These are phyloP conservation scores for Melanotaenia nigrans DNA, from an alignment of 2,797 vertebrate species.

Conservation along the genomic window DNA sequence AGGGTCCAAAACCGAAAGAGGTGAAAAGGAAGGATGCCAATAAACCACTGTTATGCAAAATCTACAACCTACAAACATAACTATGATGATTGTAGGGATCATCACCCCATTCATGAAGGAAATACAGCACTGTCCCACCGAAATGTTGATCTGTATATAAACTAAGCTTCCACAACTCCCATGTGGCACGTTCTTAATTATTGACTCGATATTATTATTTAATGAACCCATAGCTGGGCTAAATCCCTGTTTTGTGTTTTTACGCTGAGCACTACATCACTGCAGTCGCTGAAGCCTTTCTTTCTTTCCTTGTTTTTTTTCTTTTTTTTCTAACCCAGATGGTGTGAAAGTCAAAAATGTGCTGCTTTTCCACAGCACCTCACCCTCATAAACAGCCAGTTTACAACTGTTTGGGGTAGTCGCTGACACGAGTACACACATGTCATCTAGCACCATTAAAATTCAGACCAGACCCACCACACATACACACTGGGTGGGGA, in stretches of 20 bases:
- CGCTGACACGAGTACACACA: constrained; percentile 77
- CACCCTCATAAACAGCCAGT: constrained; percentile 78
- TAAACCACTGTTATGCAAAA: neutral
- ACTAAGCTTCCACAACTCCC: neutral
- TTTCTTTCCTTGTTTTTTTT: constrained; percentile 11
- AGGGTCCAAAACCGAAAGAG: neutral
- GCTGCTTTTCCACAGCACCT: constrained; percentile 68
- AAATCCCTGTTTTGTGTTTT: constrained; percentile 39
- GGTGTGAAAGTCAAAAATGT: constrained; percentile 71
- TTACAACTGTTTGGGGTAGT: constrained; percentile 80
- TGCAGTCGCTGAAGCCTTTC: constrained; percentile 3
- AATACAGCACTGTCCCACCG: neutral
- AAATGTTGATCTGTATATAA: constrained; percentile 5
- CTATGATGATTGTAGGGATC: neutral
- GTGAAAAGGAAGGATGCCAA: neutral
- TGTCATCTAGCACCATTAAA: constrained; percentile 75
- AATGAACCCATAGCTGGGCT: constrained; percentile 25
- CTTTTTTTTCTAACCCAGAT: constrained; percentile 49
- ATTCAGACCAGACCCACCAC: constrained; percentile 75
- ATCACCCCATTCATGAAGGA: neutral
- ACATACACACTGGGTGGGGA: constrained; percentile 50
- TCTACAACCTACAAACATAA: neutral
- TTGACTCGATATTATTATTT: constrained; percentile 20
- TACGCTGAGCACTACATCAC: constrained; percentile 35
- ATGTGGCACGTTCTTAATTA: constrained; percentile 2